Conservation (phyloP, 2,113 vertebrate genomes). For the Mirounga angustirostris region DNA sequence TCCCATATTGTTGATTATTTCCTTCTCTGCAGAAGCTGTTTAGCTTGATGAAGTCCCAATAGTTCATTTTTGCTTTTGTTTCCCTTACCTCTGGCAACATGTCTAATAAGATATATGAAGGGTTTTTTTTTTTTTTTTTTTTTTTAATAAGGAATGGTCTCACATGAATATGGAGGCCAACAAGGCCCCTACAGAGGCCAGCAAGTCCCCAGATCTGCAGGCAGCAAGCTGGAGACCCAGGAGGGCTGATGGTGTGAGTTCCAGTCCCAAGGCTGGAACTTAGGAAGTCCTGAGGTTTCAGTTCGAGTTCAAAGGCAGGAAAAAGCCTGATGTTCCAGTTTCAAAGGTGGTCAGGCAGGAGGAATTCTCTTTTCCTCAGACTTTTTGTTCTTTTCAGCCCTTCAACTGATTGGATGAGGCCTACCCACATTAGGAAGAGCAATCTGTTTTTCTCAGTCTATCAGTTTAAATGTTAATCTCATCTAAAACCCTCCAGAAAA, state of each 20-base stretch:
- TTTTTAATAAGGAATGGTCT: not conserved
- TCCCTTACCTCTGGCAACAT: not conserved
- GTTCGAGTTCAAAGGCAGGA: fast-evolving
- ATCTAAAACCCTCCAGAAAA: not conserved
- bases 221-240: not conserved
- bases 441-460: not conserved
- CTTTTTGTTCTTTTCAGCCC: not conserved
- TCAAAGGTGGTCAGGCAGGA: not conserved
- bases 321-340: too few relatives aligned
- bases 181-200: not conserved
- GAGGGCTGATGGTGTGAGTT: not conserved
- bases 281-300: not conserved
- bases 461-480: not conserved
- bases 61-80: not conserved
- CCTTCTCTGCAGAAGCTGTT: not conserved
- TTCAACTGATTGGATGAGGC: not conserved
- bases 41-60: not conserved
- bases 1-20: not conserved
- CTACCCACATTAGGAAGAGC: not conserved
- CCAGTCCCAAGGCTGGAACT: not conserved
- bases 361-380: not conserved
- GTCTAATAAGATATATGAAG: not conserved
- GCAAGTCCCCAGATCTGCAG: not conserved
- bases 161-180: not conserved
- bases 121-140: too few relatives aligned